Percentiles rank a stretch among this genome's conserved stretches.
These are phyloP conservation scores for Neodiprion lecontei DNA, from an alignment of 1,140 invertebrate species.

Conservation along the genomic window DNA sequence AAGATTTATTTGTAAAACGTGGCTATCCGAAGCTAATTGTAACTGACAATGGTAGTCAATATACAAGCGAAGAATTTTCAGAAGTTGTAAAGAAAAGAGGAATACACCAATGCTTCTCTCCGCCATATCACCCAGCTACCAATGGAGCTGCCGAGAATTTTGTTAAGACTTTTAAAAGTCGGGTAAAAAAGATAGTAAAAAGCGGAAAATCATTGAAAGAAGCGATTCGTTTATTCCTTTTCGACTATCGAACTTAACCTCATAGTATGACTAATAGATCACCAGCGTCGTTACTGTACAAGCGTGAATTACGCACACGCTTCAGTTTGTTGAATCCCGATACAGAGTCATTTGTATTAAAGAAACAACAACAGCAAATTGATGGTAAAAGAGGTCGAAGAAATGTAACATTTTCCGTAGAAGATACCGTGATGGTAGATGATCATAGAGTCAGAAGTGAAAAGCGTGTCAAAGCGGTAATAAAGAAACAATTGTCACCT, in stretches of 20 bases:
- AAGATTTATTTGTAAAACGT: neutral
- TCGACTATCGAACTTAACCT: constrained; percentile 8
- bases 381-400: neutral
- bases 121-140: constrained; percentile 30
- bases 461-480: constrained; percentile 11
- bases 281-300: constrained; percentile 12
- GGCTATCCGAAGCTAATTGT: constrained; percentile 18
- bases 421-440: constrained; percentile 18
- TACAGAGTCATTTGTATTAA: neutral
- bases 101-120: constrained; percentile 30
- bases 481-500: constrained; percentile 1
- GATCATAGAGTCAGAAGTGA: neutral
- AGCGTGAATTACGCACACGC: constrained; percentile 12
- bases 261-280: constrained; percentile 1
- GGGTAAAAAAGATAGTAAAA: constrained; percentile 32
- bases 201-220: constrained; percentile 6
- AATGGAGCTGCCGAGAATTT: constrained; percentile 42
- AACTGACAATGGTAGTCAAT: constrained; percentile 25
- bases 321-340: constrained; percentile 20
- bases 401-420: constrained; percentile 12
- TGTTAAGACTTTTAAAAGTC: constrained; percentile 39
- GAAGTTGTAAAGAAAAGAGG: constrained; percentile 24
- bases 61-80: constrained; percentile 19
- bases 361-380: constrained; percentile 13
- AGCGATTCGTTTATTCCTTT: constrained; percentile 13